Conservation (phyloP, 2,797 vertebrate species). For the Acanthornis magna region DNA sequence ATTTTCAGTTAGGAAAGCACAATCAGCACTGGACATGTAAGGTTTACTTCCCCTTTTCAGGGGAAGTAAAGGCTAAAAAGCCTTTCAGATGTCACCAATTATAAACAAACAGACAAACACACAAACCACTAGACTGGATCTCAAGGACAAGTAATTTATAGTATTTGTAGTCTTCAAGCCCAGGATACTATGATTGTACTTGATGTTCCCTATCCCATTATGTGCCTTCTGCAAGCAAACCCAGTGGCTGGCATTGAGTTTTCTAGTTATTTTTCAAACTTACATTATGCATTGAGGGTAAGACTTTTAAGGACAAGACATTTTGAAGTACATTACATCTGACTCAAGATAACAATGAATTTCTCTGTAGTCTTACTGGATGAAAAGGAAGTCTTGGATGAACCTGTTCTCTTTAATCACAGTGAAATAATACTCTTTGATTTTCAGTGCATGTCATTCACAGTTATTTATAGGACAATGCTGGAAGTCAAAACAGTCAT, state of each 20-base stretch:
- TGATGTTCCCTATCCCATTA: not conserved
- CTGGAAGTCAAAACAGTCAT: slow-evolving; percentile 71
- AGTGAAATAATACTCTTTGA: slow-evolving; percentile 63
- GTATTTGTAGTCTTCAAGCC: not conserved
- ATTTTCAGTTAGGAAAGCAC: not conserved
- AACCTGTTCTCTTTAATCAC: slow-evolving; percentile 64
- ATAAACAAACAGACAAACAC: not conserved
- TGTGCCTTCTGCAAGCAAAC: not conserved
- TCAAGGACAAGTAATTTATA: not conserved
- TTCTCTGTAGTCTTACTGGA: slow-evolving; percentile 55
- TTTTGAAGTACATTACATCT: slow-evolving; percentile 44
- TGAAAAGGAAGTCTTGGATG: slow-evolving; percentile 46
- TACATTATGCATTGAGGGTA: slow-evolving; percentile 12
- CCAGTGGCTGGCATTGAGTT: not conserved
- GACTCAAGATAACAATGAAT: slow-evolving; percentile 51
- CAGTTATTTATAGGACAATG: slow-evolving; percentile 71
- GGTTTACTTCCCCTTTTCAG: not conserved
- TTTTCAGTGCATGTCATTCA: slow-evolving; percentile 63
- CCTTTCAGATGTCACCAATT: not conserved
- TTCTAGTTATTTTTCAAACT: slow-evolving; percentile 29
- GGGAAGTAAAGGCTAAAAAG: not conserved
- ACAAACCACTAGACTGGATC: not conserved
- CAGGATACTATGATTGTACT: not conserved
- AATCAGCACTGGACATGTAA: not conserved
- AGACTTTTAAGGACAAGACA: slow-evolving; percentile 38